phyloP scores from a whole-genome alignment of 2,888 invertebrate species.

The Ormyrus rosae region DNA sequence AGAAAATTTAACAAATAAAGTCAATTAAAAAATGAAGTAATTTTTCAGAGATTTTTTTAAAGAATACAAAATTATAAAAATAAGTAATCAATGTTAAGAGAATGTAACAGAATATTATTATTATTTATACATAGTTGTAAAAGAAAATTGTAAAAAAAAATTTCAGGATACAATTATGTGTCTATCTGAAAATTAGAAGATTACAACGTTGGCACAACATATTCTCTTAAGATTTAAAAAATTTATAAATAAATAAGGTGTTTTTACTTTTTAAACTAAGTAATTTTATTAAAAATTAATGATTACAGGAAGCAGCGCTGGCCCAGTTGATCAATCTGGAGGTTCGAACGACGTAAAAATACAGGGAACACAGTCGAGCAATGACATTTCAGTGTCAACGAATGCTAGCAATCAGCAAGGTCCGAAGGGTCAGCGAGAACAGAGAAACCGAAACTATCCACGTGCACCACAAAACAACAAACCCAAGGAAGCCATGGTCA shows the following conservation, averaged over 20 bases:
- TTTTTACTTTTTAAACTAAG: not conserved
- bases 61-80: no score
- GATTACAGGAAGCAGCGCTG: slow-evolving; percentile 52
- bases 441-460: slow-evolving; percentile 68
- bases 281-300: not conserved
- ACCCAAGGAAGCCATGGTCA: slow-evolving; percentile 82
- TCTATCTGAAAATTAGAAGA: no score
- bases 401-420: slow-evolving; percentile 64
- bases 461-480: slow-evolving; percentile 76
- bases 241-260: no score
- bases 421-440: slow-evolving; percentile 73
- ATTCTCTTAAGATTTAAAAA: no score
- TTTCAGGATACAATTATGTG: no score
- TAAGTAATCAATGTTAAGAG: not conserved
- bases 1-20: no score
- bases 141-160: not conserved
- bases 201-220: no score
- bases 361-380: slow-evolving; percentile 71
- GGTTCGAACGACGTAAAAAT: slow-evolving; percentile 61
- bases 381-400: slow-evolving; percentile 67
- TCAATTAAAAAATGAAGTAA: no score
- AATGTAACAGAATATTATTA: not conserved
- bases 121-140: not conserved
- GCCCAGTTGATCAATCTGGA: slow-evolving; percentile 65
- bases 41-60: no score